Conservation (phyloP, 2,797 vertebrate genomes). For the Varecia variegata region DNA sequence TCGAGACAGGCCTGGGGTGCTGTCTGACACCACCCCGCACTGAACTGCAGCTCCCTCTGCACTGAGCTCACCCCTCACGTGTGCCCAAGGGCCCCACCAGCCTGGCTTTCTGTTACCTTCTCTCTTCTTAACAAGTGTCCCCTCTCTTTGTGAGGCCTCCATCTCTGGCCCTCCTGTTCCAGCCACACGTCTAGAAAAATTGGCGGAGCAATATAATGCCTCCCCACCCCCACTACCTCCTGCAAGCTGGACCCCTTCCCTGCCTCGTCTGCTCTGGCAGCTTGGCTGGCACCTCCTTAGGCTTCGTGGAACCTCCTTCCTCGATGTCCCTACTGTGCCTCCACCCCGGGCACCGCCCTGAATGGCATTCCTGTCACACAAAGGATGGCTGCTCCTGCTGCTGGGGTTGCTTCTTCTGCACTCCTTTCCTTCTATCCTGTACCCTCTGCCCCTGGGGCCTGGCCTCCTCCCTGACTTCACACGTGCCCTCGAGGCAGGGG, state of each 20-base stretch:
- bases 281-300: not conserved
- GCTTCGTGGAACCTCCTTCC: not conserved
- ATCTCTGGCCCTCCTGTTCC: not conserved
- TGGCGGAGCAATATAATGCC: too few species aligned
- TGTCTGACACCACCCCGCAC: not conserved
- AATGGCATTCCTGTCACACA: too few species aligned
- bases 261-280: not conserved
- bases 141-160: not conserved
- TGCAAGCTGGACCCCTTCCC: not conserved
- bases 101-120: not conserved
- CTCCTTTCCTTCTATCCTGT: not conserved
- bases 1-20: not conserved
- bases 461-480: not conserved
- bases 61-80: not conserved
- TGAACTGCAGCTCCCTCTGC: not conserved
- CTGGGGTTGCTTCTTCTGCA: too few species aligned
- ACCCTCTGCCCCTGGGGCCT: not conserved
- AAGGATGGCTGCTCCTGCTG: not conserved
- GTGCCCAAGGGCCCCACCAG: not conserved
- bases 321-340: too few species aligned
- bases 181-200: not conserved
- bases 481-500: not conserved
- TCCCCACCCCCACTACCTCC: too few species aligned
- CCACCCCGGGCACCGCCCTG: rapidly evolving
- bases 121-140: not conserved